Evolutionary conservation across 2,888 invertebrate genomes (phyloP).

Genomic region (Platyscelio sp.): DNA sequence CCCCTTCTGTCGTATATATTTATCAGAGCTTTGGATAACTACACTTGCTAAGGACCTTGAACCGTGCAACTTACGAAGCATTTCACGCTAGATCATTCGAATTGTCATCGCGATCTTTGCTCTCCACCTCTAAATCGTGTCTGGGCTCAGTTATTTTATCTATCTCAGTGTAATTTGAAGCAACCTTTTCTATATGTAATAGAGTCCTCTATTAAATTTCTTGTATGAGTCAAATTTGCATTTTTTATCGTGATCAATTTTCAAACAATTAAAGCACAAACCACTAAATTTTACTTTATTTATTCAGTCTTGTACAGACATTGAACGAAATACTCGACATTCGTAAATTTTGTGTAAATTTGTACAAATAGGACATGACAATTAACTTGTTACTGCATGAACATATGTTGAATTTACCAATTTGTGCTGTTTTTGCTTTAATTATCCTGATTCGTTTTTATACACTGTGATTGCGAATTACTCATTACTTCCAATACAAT

Average conservation of each 20-base stretch:
- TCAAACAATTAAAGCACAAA: background rate
- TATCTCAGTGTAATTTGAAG: background rate
- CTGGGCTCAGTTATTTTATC: background rate
- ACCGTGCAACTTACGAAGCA: background rate
- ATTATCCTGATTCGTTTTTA: too few species aligned
- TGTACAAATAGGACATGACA: background rate
- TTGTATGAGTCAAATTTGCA: background rate
- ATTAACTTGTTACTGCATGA: background rate
- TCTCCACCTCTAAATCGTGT: background rate
- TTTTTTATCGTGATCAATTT: background rate
- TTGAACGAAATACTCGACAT: background rate
- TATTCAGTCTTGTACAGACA: background rate
- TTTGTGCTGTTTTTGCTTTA: too few species aligned
- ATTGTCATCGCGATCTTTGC: background rate
- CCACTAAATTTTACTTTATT: background rate
- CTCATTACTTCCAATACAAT: too few species aligned
- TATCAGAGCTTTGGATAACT: conserved; percentile 50
- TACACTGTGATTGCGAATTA: too few species aligned
- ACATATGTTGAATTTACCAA: too few species aligned
- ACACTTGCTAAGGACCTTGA: conserved; percentile 8
- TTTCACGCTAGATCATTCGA: background rate
- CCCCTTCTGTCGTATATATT: conserved; percentile 43
- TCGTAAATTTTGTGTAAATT: background rate
- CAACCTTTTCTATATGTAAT: background rate
- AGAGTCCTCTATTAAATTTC: background rate